Conservation (phyloP, 2,113 vertebrate species). For the Cyprinodon tularosa region DNA sequence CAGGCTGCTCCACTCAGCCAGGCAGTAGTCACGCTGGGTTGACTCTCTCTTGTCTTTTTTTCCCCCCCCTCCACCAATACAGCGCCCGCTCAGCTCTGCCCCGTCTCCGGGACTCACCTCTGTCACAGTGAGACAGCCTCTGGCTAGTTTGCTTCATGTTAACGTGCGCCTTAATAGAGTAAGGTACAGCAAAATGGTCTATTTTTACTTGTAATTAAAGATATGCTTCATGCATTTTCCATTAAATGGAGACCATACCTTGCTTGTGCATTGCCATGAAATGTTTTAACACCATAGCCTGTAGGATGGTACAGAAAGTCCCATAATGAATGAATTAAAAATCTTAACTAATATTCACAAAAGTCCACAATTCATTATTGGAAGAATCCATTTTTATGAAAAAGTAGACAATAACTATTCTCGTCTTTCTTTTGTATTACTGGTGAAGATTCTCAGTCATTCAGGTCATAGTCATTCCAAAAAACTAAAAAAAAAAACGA, state of each 20-base stretch:
- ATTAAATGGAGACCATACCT: conserved; percentile 30
- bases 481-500: too few relatives aligned
- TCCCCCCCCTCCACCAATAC: conserved; percentile 41
- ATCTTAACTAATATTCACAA: neutral
- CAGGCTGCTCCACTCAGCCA: conserved; percentile 83
- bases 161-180: conserved; percentile 49
- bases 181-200: conserved; percentile 24
- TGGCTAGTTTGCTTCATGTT: conserved; percentile 47
- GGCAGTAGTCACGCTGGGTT: conserved; percentile 79
- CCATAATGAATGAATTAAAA: conserved; percentile 5
- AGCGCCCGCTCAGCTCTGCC: conserved; percentile 61
- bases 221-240: conserved; percentile 48
- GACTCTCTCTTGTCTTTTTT: conserved; percentile 67
- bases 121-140: conserved; percentile 51
- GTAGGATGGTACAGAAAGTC: neutral
- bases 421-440: conserved; percentile 15
- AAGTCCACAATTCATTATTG: neutral
- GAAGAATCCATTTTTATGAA: neutral
- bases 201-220: conserved; percentile 64
- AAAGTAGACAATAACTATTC: neutral
- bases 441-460: conserved; percentile 3
- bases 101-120: conserved; percentile 52
- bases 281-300: conserved; percentile 29
- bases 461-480: too few relatives aligned
- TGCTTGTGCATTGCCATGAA: conserved; percentile 29